Evolutionary conservation across 2,888 invertebrate species (phyloP), one percentile per base, ranked within the genome.

Genomic region (Dasypogon diadema): DNA sequence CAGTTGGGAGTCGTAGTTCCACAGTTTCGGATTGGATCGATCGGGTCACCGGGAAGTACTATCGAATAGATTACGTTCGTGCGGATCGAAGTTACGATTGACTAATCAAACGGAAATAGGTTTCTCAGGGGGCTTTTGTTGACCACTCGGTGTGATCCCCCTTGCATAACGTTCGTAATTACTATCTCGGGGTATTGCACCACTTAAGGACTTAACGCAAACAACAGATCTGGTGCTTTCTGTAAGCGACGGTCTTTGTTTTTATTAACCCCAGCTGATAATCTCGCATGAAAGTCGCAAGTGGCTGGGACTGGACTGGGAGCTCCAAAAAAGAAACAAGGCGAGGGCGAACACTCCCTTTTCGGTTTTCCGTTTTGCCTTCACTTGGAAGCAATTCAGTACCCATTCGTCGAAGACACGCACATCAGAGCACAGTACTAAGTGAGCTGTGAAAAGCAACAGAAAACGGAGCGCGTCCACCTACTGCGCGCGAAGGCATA

Each of bases 281-380:
- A 34, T 60, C 12, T 26, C 37, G 16, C 34, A 60, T 30, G 60
- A 60, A 37, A 60, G 60, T 34, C 37, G 37, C 21, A 60, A 60
- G 14, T 60, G 37, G 60, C 60, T 6, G 16, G 60, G 60, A 60
- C 18, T n/a, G n/a, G n/a, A n/a, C n/a, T n/a, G n/a, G n/a, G n/a
- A n/a, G 16, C 10, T 34, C 60, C 37, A 16, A 42, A 60, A 60
- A 60, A 60, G 21, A 60, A 60, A 60, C 60, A 37, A 16, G 60
- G 21, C 37, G 34, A 60, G 60, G 60, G 60, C 21, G 60, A 60
- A 22, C 60, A 60, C 60, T 60, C 60, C 60, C 60, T 60, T 60
- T 26, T 68, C 54, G 30, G 37, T n/a, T 72, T 51, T 54, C 14
- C 26, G 18, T 51, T 18, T 51, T 21, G 30, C 14, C 34, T 72